A percentile compares a stretch with the other conserved stretches of the same genome.
Conservation (phyloP, 2,113 vertebrate genomes). For the Oplegnathus fasciatus region DNA sequence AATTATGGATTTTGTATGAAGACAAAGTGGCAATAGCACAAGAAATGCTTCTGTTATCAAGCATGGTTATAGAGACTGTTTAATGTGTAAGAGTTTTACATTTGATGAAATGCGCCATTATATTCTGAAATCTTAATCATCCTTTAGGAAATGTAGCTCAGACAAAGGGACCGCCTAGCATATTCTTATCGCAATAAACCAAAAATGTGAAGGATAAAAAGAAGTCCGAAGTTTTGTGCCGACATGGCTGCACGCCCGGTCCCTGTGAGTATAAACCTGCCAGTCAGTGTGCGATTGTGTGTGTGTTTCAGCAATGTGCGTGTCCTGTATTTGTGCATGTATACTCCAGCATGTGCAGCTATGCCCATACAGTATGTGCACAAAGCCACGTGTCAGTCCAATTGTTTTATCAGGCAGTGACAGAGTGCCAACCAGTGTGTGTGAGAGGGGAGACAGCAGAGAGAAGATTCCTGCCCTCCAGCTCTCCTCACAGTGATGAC, state of each 20-base stretch:
- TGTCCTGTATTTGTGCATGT: not conserved
- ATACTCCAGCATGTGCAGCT: conserved; percentile 24
- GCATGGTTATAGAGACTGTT: not conserved
- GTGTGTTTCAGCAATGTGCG: conserved; percentile 13
- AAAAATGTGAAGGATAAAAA: conserved; percentile 55
- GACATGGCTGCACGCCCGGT: conserved; percentile 52
- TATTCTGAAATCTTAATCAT: conserved; percentile 10
- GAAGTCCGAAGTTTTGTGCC: conserved; percentile 41
- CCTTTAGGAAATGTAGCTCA: conserved; percentile 23
- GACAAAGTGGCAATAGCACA: not conserved
- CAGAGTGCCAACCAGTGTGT: conserved; percentile 62
- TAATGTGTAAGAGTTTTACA: not conserved
- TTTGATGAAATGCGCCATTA: conserved; percentile 3
- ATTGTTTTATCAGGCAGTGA: conserved; percentile 72
- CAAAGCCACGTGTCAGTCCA: conserved; percentile 48
- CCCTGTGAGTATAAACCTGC: conserved; percentile 18
- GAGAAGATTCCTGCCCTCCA: conserved; percentile 64
- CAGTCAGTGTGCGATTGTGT: conserved; percentile 1
- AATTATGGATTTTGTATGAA: not conserved
- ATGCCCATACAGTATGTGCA: conserved; percentile 39
- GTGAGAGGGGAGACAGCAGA: conserved; percentile 50
- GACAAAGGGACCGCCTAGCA: conserved; percentile 8
- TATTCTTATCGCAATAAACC: conserved; percentile 37
- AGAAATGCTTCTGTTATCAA: not conserved
- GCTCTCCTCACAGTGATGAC: conserved; percentile 51